These are phyloP conservation scores for Corbicula japonica DNA, from an alignment of 2,888 invertebrate species.

Conservation along the genomic window DNA sequence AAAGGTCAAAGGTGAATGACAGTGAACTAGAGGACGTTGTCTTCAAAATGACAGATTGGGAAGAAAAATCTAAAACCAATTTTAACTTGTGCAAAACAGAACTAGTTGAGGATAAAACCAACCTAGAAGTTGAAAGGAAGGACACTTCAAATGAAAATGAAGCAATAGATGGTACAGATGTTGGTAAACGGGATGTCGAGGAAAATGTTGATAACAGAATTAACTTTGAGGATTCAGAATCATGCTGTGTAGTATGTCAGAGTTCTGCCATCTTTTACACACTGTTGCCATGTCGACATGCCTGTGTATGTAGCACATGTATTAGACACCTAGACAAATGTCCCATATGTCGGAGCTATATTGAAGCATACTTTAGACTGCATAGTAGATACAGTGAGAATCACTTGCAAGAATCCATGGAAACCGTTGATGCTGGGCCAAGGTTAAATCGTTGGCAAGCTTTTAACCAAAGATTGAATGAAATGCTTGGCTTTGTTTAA, in stretches of 20 bases:
- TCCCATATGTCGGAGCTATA: slow-evolving; percentile 94
- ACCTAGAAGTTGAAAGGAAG: too few relatives aligned
- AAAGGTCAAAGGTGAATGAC: slow-evolving; percentile 11
- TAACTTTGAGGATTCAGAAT: slow-evolving; percentile 24
- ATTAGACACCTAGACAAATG: slow-evolving; percentile 93
- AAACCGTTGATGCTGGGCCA: slow-evolving; percentile 20
- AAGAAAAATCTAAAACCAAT: too few relatives aligned
- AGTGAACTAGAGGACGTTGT: neutral
- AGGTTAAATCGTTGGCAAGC: slow-evolving; percentile 63
- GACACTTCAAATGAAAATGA: too few relatives aligned
- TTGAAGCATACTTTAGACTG: slow-evolving; percentile 91
- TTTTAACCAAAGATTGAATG: slow-evolving; percentile 71
- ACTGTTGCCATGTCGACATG: slow-evolving; percentile 94
- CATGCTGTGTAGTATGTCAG: slow-evolving; percentile 94
- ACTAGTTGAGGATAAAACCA: too few relatives aligned
- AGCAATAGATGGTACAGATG: too few relatives aligned
- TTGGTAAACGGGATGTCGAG: neutral
- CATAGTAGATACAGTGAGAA: slow-evolving; percentile 12
- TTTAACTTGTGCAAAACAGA: too few relatives aligned
- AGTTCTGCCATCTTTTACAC: slow-evolving; percentile 92
- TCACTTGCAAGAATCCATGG: neutral
- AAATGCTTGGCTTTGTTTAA: slow-evolving; percentile 71
- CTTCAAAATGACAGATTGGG: too few relatives aligned
- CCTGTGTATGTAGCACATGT: slow-evolving; percentile 94
- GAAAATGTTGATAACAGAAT: neutral